Percentiles rank a stretch among this genome's conserved stretches.
Evolutionary conservation across 1,140 invertebrate genomes (phyloP).

Genomic region (Anthonomus grandis): DNA sequence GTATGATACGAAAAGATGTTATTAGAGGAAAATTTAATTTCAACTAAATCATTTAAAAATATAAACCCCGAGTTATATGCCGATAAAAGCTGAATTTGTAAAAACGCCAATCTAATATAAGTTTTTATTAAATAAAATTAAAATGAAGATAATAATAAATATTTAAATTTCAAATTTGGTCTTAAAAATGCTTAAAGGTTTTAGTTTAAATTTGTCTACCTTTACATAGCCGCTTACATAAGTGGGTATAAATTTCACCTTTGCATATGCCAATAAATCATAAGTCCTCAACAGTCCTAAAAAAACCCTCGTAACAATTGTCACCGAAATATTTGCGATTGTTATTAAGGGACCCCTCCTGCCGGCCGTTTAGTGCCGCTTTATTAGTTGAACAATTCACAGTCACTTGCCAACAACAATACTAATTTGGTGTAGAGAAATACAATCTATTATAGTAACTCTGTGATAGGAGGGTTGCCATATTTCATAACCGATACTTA

Average conservation of each 20-base stretch:
- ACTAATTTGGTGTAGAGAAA: conserved; percentile 35
- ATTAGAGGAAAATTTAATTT: no score
- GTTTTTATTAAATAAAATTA: no score
- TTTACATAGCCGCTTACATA: no score
- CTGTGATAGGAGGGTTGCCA: conserved; percentile 32
- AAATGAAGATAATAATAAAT: no score
- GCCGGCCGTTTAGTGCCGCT: conserved; percentile 31
- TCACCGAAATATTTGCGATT: conserved; percentile 1
- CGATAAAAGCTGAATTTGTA: no score
- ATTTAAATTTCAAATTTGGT: no score
- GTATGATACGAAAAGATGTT: no score
- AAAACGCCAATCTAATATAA: no score
- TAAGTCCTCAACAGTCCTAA: not conserved
- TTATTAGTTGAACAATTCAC: conserved; percentile 38
- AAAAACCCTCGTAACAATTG: conserved; percentile 14
- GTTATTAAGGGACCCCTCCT: conserved; percentile 18
- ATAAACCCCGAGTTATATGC: no score
- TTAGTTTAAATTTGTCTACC: no score
- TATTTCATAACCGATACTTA: conserved; percentile 40
- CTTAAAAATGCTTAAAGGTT: no score
- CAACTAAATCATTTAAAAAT: no score
- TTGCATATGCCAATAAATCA: not conserved
- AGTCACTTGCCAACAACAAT: conserved; percentile 34
- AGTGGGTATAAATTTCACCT: not conserved
- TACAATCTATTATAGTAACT: conserved; percentile 31